A percentile compares a stretch with the other conserved stretches of the same genome.
Evolutionary conservation across 53 echinoderm and acorn worm genomes (phyloP).

Genomic region (Antedon mediterranea): DNA sequence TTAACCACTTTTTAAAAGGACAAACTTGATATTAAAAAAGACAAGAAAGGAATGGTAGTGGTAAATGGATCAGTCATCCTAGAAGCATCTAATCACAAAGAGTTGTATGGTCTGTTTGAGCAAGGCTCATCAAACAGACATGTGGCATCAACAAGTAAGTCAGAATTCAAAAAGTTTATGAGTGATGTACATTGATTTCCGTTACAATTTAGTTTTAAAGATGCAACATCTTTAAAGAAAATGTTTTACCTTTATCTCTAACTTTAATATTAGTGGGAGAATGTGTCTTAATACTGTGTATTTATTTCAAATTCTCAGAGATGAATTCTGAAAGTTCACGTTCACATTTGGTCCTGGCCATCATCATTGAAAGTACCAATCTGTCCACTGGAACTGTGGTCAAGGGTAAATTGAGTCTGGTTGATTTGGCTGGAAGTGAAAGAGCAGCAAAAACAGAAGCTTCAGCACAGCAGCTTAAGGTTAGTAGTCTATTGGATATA

Average conservation of each 20-base stretch:
- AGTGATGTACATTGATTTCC: no score
- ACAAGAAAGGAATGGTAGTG: slow-evolving; percentile 90
- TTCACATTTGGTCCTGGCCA: slow-evolving; percentile 78
- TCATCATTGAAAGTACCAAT: slow-evolving; percentile 90
- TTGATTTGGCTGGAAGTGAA: slow-evolving; percentile 96
- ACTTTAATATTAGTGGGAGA: no score
- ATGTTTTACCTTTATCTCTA: no score
- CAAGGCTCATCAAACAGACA: slow-evolving; percentile 76
- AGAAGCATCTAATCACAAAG: slow-evolving; percentile 69
- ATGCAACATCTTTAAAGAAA: no score
- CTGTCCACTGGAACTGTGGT: slow-evolving; percentile 67
- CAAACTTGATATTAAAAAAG: slow-evolving; percentile 90
- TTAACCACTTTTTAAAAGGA: no score
- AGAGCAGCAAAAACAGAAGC: slow-evolving; percentile 87
- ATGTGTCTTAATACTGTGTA: no score
- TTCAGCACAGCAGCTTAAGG: slow-evolving; percentile 78
- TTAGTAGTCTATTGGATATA: not conserved
- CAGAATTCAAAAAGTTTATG: not conserved
- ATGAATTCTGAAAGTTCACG: slow-evolving; percentile 96
- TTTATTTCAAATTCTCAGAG: no score
- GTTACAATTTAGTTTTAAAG: no score
- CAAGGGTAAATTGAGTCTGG: slow-evolving; percentile 81
- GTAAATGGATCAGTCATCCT: slow-evolving; percentile 81
- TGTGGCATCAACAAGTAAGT: slow-evolving; percentile 94
- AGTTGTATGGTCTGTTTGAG: slow-evolving; percentile 79